These are phyloP conservation scores for Seira sanloemensis DNA, from an alignment of 2,888 invertebrate species.

Conservation along the genomic window DNA sequence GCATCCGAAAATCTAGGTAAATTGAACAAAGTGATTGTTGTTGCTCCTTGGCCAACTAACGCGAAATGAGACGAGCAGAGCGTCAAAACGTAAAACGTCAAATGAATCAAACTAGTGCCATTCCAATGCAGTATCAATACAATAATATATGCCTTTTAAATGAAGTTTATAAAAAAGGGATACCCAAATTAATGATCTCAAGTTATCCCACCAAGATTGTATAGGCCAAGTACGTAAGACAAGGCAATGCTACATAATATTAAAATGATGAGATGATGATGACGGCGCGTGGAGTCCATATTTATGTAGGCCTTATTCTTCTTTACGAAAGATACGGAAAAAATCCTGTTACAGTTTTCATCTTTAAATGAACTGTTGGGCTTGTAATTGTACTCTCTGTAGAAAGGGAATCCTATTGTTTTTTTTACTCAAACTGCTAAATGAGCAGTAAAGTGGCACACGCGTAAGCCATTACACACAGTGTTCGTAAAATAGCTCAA, in stretches of 20 bases:
- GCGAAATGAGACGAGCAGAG: constrained; percentile 43
- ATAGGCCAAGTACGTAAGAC: too few relatives aligned
- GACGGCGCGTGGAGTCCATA: too few relatives aligned
- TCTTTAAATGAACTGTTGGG: too few relatives aligned
- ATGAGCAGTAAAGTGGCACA: constrained; percentile 58
- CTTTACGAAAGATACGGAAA: constrained; percentile 10
- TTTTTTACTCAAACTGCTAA: constrained; percentile 43
- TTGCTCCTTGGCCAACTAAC: constrained; percentile 60
- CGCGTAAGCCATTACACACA: constrained; percentile 32
- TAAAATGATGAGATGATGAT: too few relatives aligned
- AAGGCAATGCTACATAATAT: too few relatives aligned
- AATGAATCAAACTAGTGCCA: not conserved
- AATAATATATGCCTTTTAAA: not conserved
- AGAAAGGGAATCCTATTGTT: constrained; percentile 29
- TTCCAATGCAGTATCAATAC: not conserved
- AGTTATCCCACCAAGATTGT: too few relatives aligned
- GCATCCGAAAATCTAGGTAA: constrained; percentile 55
- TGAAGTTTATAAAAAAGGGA: not conserved
- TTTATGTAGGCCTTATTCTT: not conserved
- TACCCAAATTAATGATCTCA: too few relatives aligned
- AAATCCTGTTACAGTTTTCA: not conserved
- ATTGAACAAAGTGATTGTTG: constrained; percentile 53
- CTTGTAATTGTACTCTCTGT: not conserved
- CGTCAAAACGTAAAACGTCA: not conserved
- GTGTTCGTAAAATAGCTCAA: constrained; percentile 20